These are phyloP conservation scores for Polymixis lichenea DNA, from an alignment of 2,888 invertebrate species.

Conservation along the genomic window DNA sequence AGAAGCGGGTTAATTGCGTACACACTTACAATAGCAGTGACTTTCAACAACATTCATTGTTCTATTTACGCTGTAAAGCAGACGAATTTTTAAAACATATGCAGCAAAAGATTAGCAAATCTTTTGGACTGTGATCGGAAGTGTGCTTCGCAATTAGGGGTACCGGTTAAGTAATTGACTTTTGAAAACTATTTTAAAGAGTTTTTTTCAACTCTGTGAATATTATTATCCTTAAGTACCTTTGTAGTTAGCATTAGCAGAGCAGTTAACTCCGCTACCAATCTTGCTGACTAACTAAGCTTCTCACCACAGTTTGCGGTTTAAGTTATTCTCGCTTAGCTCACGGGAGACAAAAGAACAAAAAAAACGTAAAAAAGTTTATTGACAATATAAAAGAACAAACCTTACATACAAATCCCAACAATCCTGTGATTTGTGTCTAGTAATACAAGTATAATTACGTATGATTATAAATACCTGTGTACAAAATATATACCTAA, in stretches of 20 bases:
- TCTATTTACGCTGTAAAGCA: neutral
- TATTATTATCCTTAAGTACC: neutral
- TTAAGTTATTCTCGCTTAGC: slow-evolving; percentile 7
- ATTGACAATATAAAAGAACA: no score
- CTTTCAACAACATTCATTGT: neutral
- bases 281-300: slow-evolving; percentile 29
- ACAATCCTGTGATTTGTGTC: no score
- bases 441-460: no score
- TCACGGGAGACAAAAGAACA: neutral
- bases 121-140: neutral
- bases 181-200: neutral
- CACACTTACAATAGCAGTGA: neutral
- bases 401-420: no score
- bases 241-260: slow-evolving; percentile 2
- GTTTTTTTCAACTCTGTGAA: neutral
- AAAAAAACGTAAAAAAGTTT: no score
- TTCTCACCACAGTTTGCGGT: slow-evolving; percentile 21
- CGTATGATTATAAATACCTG: no score
- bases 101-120: neutral
- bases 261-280: slow-evolving; percentile 18
- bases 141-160: no score
- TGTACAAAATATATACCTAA: no score
- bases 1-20: neutral
- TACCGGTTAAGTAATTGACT: neutral
- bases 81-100: neutral